Evolutionary conservation across 2,888 invertebrate species (phyloP).

Genomic region (Drosophila kokeensis): DNA sequence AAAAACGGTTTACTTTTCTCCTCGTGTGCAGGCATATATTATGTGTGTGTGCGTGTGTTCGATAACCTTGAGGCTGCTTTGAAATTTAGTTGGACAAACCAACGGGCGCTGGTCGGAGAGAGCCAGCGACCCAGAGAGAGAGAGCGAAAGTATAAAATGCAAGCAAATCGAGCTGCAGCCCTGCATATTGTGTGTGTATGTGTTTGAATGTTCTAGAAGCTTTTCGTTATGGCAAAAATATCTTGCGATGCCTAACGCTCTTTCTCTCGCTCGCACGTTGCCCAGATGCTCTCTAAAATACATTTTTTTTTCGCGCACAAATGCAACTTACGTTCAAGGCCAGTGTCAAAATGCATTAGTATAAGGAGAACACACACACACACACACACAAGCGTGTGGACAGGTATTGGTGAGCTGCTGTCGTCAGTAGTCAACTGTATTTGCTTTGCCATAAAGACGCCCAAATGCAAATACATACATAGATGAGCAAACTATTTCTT

Average conservation of each 20-base stretch:
- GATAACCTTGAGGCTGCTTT: conserved; percentile 69
- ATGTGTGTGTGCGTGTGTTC: conserved; percentile 29
- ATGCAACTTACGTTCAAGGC: conserved; percentile 85
- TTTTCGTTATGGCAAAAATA: conserved; percentile 63
- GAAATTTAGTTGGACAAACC: conserved; percentile 59
- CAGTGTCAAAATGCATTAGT: conserved; percentile 72
- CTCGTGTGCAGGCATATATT: not conserved
- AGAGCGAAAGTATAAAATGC: conserved; percentile 41
- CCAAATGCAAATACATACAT: conserved; percentile 17
- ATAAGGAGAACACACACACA: conserved; percentile 12
- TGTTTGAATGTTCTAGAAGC: conserved; percentile 52
- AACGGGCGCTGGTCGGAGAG: not conserved
- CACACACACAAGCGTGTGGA: not conserved
- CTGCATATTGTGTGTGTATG: conserved; percentile 14
- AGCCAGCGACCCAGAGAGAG: conserved; percentile 5
- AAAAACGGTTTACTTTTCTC: not conserved
- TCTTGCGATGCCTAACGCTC: conserved; percentile 38
- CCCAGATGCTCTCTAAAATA: conserved; percentile 19
- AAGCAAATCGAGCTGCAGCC: conserved; percentile 41
- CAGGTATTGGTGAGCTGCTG: conserved; percentile 33
- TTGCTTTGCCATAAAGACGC: conserved; percentile 47
- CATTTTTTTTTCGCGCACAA: conserved; percentile 51
- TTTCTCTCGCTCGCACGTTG: conserved; percentile 22
- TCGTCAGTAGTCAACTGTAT: conserved; percentile 70
- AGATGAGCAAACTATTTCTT: conserved; percentile 25